phyloP scores from a whole-genome alignment of 1,140 invertebrate species.

The Hycleus phaleratus region DNA sequence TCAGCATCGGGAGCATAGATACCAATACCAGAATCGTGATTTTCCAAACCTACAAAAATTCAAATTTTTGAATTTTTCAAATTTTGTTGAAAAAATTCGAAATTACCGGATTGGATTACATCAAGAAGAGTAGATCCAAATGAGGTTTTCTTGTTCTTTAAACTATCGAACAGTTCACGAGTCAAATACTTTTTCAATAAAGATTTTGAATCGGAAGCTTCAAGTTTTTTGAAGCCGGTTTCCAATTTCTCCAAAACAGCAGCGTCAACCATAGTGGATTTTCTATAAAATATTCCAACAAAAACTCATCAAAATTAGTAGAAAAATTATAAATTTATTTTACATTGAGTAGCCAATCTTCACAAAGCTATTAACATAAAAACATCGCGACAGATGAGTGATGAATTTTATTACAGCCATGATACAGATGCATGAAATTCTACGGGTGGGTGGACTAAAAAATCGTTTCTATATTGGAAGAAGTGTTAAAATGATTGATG shows the following conservation, averaged over 20 bases:
- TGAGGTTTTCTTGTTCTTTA: constrained; percentile 86
- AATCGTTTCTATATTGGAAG: no score
- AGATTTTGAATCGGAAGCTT: constrained; percentile 84
- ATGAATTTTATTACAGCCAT: no score
- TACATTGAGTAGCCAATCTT: neutral
- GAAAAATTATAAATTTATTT: neutral
- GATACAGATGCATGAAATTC: no score
- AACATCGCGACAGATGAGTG: no score
- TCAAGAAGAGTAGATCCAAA: constrained; percentile 85
- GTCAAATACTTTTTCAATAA: constrained; percentile 91
- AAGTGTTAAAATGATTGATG: no score
- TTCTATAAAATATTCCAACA: constrained; percentile 48
- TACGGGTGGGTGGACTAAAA: no score
- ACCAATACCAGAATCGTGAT: constrained; percentile 84
- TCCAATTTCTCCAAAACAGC: constrained; percentile 83
- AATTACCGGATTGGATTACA: constrained; percentile 79
- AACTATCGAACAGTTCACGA: constrained; percentile 79
- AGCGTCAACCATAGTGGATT: constrained; percentile 77
- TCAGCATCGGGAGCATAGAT: constrained; percentile 95
- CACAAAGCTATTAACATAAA: no score
- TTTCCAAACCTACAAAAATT: constrained; percentile 63
- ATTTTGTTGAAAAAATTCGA: constrained; percentile 4
- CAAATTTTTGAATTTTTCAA: neutral
- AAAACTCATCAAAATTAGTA: neutral
- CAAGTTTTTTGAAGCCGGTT: constrained; percentile 80